Evolutionary conservation across 2,888 invertebrate genomes (phyloP), one percentile per base, ranked within the genome.

Genomic region (Micropterix aruncella): DNA sequence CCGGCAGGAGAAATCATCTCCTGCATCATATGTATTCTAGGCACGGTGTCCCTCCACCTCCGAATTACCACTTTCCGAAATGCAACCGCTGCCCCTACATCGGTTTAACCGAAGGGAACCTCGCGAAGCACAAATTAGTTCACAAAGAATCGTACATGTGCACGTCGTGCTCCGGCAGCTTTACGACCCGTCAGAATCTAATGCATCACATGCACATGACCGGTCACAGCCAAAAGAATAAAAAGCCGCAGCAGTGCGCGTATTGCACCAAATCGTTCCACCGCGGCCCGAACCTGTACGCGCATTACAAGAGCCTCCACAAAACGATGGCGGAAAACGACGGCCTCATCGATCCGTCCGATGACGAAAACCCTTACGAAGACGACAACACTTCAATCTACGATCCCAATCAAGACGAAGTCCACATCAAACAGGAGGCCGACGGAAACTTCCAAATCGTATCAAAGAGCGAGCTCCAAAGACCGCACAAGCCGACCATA

Each of bases 21-120:
- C 66, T 84, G 54, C 84, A 87, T 59, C 91, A 91, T 59, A 65
- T 86, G 58, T 83, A 82, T 53, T 78, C 80, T 1, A 86, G 86
- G 55, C 91, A 91, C 65, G 80, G 81, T 47, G 72, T 89, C 27
- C 75, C 78, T 12, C 82, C 85, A 4, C 81, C 86, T 2, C 65
- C 77, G 41, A 73, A 75, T 42, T 80, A 80, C 58, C 69, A 71
- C 45, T 90, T 89, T 57, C 88, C 89, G 0, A 84, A 83, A 58
- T 91, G 91, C 59, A 75, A 78, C 46, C 64, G 75, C 42, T 91
- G 91, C 57, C 74, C 74, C 19, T 85, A 83, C 57, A 72, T 88
- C 40, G 89, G 85, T 15, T 59, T 87, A n/a, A 82, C 80, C 47
- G 78, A 83, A 55, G 72, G 70, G 2, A 67, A 80, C n/a, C 65